Conservation (phyloP, 2,113 vertebrate genomes). For the Ageneiosus marmoratus region DNA sequence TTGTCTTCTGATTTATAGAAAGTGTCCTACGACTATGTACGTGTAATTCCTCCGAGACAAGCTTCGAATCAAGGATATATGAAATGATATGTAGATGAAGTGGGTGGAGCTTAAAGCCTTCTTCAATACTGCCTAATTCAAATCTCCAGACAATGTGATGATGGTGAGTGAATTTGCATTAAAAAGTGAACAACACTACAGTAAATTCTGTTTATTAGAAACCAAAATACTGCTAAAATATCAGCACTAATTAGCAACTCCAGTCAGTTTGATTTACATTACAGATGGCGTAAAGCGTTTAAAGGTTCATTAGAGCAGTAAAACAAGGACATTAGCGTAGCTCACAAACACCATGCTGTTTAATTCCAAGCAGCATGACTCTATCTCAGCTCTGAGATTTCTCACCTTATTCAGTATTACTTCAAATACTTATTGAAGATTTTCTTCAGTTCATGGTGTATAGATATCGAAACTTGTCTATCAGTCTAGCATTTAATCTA, state of each 20-base stretch:
- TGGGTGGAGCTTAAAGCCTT: not conserved
- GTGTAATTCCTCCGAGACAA: too few species aligned
- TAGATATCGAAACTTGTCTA: too few species aligned
- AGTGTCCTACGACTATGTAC: too few species aligned
- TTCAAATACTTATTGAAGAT: not conserved
- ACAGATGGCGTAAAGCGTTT: not conserved
- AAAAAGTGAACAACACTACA: not conserved
- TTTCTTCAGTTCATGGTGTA: too few species aligned
- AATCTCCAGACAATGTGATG: not conserved
- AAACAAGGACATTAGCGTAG: not conserved
- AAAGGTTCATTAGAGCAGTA: slow-evolving; percentile 6
- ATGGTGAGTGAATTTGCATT: not conserved
- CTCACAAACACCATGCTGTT: not conserved
- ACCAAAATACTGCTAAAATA: not conserved
- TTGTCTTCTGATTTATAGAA: too few species aligned
- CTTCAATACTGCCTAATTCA: not conserved
- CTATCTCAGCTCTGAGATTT: not conserved
- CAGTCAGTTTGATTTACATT: not conserved
- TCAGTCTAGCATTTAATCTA: too few species aligned
- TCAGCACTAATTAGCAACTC: not conserved
- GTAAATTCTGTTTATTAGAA: not conserved
- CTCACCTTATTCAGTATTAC: not conserved
- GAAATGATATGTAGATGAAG: not conserved
- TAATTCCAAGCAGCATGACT: not conserved
- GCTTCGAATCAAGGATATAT: not conserved